Evolutionary conservation across 1,140 invertebrate species (phyloP).

Genomic region (Adoxophyes honmai): DNA sequence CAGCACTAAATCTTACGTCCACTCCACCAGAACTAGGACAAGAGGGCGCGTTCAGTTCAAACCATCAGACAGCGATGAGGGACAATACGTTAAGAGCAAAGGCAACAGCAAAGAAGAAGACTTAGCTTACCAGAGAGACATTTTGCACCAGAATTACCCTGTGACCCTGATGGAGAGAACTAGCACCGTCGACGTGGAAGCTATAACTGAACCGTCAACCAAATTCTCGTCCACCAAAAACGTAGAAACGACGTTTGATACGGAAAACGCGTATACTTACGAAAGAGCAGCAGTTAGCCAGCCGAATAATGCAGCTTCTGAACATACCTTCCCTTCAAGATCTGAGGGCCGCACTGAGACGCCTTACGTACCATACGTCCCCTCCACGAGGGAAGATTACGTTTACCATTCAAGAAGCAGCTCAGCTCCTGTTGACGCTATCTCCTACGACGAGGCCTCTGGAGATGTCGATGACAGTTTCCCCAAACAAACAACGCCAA

Average conservation of each 20-base stretch:
- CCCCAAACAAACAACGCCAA: constrained; percentile 33
- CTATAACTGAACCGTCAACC: constrained; percentile 60
- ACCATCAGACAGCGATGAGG: constrained; percentile 55
- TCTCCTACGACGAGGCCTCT: constrained; percentile 33
- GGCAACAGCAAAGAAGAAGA: constrained; percentile 55
- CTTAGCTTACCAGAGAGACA: constrained; percentile 79
- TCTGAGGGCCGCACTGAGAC: constrained; percentile 33
- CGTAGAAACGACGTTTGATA: constrained; percentile 47
- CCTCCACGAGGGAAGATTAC: constrained; percentile 41
- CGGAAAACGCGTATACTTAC: constrained; percentile 64
- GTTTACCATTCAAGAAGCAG: constrained; percentile 42
- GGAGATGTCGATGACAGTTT: constrained; percentile 40
- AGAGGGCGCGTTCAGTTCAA: constrained; percentile 67
- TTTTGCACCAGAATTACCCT: constrained; percentile 80
- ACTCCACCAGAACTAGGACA: constrained; percentile 43
- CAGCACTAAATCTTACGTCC: constrained; percentile 41
- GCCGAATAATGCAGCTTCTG: constrained; percentile 28
- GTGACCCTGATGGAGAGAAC: constrained; percentile 69
- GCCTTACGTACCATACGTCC: constrained; percentile 33
- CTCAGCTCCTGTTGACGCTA: constrained; percentile 32
- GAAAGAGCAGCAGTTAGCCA: constrained; percentile 55
- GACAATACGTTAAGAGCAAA: constrained; percentile 53
- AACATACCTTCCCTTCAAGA: constrained; percentile 22
- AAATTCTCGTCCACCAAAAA: constrained; percentile 39
- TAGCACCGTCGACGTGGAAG: constrained; percentile 68